Percentiles rank a stretch among this genome's conserved stretches.
Evolutionary conservation across 2,797 vertebrate genomes (phyloP).

Genomic region (Muscicapa striata): DNA sequence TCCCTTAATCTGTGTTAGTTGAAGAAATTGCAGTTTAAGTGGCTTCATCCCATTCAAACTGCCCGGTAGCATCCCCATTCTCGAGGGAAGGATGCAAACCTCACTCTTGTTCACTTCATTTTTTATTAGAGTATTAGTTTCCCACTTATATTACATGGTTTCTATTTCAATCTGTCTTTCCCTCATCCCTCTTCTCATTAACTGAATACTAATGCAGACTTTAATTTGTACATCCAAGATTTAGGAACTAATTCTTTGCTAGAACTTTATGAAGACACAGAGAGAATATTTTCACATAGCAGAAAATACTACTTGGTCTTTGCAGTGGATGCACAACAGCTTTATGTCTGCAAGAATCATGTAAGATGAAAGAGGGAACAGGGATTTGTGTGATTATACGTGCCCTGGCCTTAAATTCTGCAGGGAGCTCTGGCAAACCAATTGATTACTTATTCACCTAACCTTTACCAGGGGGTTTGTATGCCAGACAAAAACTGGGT

Average conservation of each 20-base stretch:
- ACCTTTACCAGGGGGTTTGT: not conserved
- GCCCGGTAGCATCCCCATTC: not conserved
- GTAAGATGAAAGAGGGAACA: not conserved
- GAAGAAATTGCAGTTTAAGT: not conserved
- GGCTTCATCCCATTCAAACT: not conserved
- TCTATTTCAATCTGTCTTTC: not conserved
- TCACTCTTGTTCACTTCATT: not conserved
- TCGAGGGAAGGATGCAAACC: not conserved
- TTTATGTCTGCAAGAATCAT: not conserved
- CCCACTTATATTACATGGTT: not conserved
- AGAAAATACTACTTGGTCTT: not conserved
- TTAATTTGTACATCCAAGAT: not conserved
- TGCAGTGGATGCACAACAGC: not conserved
- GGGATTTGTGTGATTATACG: not conserved
- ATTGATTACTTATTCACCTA: not conserved
- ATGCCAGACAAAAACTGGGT: not conserved
- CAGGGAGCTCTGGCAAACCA: not conserved
- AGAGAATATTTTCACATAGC: not conserved
- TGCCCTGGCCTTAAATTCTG: not conserved
- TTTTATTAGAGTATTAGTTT: not conserved
- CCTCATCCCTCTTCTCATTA: not conserved
- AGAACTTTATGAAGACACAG: not conserved
- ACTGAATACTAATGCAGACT: not conserved
- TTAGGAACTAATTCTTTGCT: not conserved
- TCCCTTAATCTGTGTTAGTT: not conserved